Conservation (phyloP, 2,113 vertebrate genomes). For the Origma solitaria region DNA sequence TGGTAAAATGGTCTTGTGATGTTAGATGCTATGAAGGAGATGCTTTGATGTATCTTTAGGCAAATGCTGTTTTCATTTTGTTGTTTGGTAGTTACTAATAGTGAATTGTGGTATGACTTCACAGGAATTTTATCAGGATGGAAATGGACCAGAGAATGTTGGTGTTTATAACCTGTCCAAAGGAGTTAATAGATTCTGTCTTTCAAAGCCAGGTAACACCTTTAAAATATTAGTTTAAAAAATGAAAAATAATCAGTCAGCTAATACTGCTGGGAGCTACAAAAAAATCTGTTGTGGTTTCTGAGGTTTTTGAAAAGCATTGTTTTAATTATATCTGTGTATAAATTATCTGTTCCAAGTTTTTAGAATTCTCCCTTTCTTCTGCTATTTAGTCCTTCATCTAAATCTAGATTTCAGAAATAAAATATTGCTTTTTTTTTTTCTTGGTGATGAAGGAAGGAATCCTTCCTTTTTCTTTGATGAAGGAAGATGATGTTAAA, state of each 20-base stretch:
- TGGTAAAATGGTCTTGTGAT: neutral
- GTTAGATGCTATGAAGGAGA: neutral
- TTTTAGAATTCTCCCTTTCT: neutral
- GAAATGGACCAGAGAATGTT: slow-evolving; percentile 93
- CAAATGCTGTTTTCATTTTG: neutral
- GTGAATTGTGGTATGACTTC: slow-evolving; percentile 18
- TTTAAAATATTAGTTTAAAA: neutral
- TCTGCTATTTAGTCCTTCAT: neutral
- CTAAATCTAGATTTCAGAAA: neutral
- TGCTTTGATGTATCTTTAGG: neutral
- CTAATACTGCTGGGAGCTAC: neutral
- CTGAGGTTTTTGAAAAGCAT: neutral
- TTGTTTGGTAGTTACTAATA: neutral
- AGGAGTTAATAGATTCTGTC: slow-evolving; percentile 96
- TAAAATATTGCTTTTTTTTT: neutral
- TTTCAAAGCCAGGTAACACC: slow-evolving; percentile 93
- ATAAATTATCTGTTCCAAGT: neutral
- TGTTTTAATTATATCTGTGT: neutral
- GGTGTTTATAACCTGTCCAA: slow-evolving; percentile 97
- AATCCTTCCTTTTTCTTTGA: no score
- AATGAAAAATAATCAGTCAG: neutral
- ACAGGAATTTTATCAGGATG: slow-evolving; percentile 98
- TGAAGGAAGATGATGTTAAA: neutral
- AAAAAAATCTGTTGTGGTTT: neutral
- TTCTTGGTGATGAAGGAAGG: neutral